phyloP scores from a whole-genome alignment of 2,888 invertebrate species.

The Baccha elongata region DNA sequence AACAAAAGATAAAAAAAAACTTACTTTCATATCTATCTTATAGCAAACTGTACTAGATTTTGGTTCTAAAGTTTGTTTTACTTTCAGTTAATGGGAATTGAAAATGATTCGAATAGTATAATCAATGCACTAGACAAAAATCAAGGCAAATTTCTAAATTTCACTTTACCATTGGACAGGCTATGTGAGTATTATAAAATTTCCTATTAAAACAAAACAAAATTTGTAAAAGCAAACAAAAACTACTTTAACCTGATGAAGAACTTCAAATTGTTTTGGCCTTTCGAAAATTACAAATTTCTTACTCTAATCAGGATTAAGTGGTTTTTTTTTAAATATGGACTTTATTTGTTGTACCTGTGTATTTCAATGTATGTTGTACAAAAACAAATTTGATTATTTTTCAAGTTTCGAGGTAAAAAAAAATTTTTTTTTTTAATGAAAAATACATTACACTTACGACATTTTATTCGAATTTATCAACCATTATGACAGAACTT shows the following conservation, averaged over 20 bases:
- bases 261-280: conserved; percentile 34
- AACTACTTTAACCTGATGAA: conserved; percentile 59
- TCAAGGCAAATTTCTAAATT: conserved; percentile 82
- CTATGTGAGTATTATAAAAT: conserved; percentile 79
- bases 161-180: conserved; percentile 81
- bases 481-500: too few species aligned
- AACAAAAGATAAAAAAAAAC: conserved; percentile 29
- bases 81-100: conserved; percentile 81
- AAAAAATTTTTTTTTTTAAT: too few species aligned
- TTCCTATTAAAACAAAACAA: conserved; percentile 46
- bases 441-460: too few species aligned
- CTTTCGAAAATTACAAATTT: conserved; percentile 46
- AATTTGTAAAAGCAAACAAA: conserved; percentile 21
- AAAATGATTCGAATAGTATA: conserved; percentile 81
- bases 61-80: conserved; percentile 74
- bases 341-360: conserved; percentile 24
- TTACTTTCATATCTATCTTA: conserved; percentile 41
- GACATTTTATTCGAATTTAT: too few species aligned
- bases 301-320: conserved; percentile 49
- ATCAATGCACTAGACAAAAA: conserved; percentile 82
- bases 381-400: conserved; percentile 25
- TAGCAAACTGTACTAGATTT: conserved; percentile 62
- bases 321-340: conserved; percentile 37
- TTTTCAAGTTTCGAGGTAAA: not conserved
- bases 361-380: conserved; percentile 9